Base-by-base conservation (phyloP, 2,113 vertebrate species). In the Elgaria multicarinata region DNA sequence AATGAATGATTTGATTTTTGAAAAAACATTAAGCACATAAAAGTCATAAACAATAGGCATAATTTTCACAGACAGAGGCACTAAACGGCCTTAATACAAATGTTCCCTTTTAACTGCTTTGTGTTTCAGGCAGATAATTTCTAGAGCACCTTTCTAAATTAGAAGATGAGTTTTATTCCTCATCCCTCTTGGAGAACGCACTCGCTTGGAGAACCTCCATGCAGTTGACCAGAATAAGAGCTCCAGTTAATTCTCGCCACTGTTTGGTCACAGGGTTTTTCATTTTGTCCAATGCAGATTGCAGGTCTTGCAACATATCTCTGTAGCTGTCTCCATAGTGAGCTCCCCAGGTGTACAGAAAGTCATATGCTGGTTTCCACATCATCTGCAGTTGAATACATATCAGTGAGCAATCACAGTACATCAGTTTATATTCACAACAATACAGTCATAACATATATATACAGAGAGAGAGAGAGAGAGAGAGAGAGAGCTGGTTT, bases 341-440 rank as follows among this genome's bases (percentile, higher is more conserved):
- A 91, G 97, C 96, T 89, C 98, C 98, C 99, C 99, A 99, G 0
- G 98, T 97, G 87, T 98, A 98, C 14, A 99, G 97, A 94, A 99
- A 99, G 95, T 99, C 99, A 93, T 99, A 99, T 13, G 99, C 99
- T 92, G 99, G 99, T 91, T 99, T 99, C 99, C 99, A 99, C 98
- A 99, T 99, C 71, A 98, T 98, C 99, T 99, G 92, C 26, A 96
- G 89, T 92, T 55, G 64, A 78, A 89, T 7, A 89, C 5, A 46
- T 69, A 78, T 33, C 44, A 44, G 22, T 24, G 20, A 76, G 31
- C 26, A n/a, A n/a, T n/a, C n/a, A n/a, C n/a, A n/a, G n/a, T n/a
- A 50, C 46, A 72, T 69, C n/a, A n/a, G 28, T 0, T 20, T 81
- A 62, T 58, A 67, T 86, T 24, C 0, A 87, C 79, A 88, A 4